Evolutionary conservation across 1,140 invertebrate species (phyloP), one percentile per base, ranked within the genome.

Genomic region (Calycopis cecrops): DNA sequence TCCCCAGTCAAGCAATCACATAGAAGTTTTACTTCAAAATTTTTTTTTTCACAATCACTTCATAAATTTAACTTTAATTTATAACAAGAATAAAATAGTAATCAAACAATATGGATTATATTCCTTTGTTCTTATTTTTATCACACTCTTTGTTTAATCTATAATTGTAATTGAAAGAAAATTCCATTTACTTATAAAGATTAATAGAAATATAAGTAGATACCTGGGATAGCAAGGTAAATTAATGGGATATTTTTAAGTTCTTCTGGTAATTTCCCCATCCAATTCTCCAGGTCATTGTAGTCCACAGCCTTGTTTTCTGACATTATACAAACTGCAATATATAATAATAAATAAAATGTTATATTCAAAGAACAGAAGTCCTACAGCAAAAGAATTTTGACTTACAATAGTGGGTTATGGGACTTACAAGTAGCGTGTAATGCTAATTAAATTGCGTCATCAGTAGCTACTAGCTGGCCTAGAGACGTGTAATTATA

Each of bases 181-280:
- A n/a, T n/a, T n/a, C n/a, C n/a, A n/a, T n/a, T n/a, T n/a, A n/a
- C n/a, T n/a, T n/a, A n/a, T n/a, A n/a, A n/a, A 3, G 21, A 28
- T 6, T 9, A 44, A n/a, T 9, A 44, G n/a, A 16, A 17, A 12
- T 37, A 35, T 34, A 59, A n/a, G n/a, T n/a, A n/a, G 35, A 65
- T 90, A 94, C 93, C 93, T 88, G 93, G 93, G 79, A 94, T 94
- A 6, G 93, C 93, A 49, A 95, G 71, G 69, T 93, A 89, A 58
- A 93, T 93, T 56, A 94, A 82, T 42, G 93, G 91, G 48, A 92
- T 38, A 55, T 85, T 73, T 63, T 89, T 90, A 11, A 94, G 63
- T 21, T 77, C 63, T 40, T 82, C 75, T 55, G 92, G 91, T 62
- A 94, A 72, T 63, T 90, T 88, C 17, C 88, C 86, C 93, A 94